These are phyloP conservation scores for Conus canariensis DNA, from an alignment of 2,888 invertebrate genomes.

Conservation along the genomic window DNA sequence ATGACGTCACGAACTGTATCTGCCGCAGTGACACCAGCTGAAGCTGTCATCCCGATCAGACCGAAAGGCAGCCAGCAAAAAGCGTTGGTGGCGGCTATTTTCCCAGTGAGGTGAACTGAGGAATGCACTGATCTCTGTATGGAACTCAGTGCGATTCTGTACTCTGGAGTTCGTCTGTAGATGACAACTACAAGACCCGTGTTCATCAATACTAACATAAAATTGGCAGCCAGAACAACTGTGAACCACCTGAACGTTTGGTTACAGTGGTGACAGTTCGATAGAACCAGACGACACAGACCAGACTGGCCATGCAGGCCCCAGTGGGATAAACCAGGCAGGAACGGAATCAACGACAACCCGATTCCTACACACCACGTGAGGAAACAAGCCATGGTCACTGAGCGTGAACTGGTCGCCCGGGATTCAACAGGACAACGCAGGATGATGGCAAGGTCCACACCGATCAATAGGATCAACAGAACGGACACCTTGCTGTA, in stretches of 20 bases:
- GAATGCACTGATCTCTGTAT: neutral
- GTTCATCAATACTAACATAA: neutral
- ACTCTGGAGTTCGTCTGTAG: neutral
- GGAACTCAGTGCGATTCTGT: neutral
- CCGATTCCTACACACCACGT: slow-evolving; percentile 17
- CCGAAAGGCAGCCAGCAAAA: neutral
- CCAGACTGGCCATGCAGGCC: neutral
- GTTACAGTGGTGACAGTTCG: neutral
- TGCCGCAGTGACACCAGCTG: no score
- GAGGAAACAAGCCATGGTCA: neutral
- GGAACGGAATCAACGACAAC: neutral
- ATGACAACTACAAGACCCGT: neutral
- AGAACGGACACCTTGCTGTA: slow-evolving; percentile 38
- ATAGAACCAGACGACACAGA: neutral
- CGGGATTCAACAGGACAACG: no score
- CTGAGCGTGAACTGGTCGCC: no score
- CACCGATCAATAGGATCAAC: slow-evolving; percentile 32
- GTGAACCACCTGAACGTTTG: neutral
- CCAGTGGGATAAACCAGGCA: neutral
- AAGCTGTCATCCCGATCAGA: no score
- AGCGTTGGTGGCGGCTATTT: neutral
- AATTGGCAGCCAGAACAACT: neutral
- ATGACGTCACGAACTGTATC: no score
- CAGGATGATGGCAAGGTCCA: slow-evolving; percentile 42
- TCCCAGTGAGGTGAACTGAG: neutral